Percentiles rank a stretch among this genome's conserved stretches.
Evolutionary conservation across 2,113 vertebrate species (phyloP).

Genomic region (Osmerus eperlanus): DNA sequence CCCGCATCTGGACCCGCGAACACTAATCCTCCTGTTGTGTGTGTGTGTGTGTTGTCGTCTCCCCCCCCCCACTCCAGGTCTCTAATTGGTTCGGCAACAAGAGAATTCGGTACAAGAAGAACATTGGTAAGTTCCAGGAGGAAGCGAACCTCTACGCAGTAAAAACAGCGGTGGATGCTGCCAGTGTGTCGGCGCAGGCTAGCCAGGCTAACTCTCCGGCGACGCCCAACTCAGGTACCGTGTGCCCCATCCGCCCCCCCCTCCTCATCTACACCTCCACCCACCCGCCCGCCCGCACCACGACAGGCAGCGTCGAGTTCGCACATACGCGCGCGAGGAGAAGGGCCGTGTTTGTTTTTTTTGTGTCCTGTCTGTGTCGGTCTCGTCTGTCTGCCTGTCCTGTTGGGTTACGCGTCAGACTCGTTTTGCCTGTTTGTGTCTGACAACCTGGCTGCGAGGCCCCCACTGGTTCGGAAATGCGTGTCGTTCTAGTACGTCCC

Average conservation of each 20-base stretch:
- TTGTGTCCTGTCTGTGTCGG: background rate
- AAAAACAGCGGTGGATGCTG: constrained; percentile 79
- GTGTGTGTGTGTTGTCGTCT: background rate
- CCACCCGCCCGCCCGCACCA: background rate
- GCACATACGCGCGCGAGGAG: background rate
- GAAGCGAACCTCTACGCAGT: constrained; percentile 86
- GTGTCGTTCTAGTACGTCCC: too few relatives aligned
- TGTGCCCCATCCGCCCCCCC: constrained; percentile 18
- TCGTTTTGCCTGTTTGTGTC: constrained; percentile 4
- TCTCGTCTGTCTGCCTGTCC: background rate
- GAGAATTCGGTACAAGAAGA: constrained; percentile 91
- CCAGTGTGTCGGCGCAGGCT: constrained; percentile 76
- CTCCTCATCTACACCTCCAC: background rate
- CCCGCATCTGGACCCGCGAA: too few relatives aligned
- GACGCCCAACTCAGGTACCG: constrained; percentile 80
- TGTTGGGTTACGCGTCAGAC: background rate
- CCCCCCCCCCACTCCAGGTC: constrained; percentile 66
- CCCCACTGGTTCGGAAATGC: too few relatives aligned
- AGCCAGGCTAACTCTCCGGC: constrained; percentile 82
- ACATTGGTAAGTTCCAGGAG: constrained; percentile 89
- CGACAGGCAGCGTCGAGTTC: background rate
- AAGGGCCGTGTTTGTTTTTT: too few relatives aligned
- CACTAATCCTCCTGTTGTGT: background rate
- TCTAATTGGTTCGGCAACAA: constrained; percentile 95
- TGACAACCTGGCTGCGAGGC: background rate